Conservation (phyloP, 2,797 vertebrate species). For the Sebastes iracundus region DNA sequence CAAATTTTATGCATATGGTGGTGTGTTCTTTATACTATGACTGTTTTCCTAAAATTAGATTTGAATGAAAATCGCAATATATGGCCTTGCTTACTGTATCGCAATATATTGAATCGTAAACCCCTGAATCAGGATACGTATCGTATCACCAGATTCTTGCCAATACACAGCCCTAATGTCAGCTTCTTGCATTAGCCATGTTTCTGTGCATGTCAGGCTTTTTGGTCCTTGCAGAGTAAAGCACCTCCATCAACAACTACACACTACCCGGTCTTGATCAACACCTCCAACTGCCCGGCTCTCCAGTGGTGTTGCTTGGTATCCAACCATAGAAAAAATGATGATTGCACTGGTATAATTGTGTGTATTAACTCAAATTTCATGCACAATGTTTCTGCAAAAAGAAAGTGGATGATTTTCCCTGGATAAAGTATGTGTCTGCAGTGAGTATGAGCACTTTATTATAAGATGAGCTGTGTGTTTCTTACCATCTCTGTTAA, state of each 20-base stretch:
- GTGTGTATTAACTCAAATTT: neutral
- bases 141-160: too few species aligned
- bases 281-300: neutral
- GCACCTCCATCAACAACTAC: neutral
- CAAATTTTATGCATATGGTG: too few species aligned
- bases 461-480: neutral
- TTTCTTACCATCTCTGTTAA: slow-evolving; percentile 76
- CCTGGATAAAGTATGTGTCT: neutral
- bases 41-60: too few species aligned
- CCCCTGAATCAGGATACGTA: too few species aligned
- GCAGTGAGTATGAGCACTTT: neutral
- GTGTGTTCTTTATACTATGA: too few species aligned
- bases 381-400: neutral
- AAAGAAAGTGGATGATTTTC: neutral
- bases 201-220: neutral
- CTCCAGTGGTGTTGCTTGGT: neutral
- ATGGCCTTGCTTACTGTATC: too few species aligned
- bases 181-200: neutral
- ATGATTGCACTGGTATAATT: neutral
- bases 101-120: too few species aligned
- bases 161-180: too few species aligned
- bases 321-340: neutral
- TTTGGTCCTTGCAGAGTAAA: neutral
- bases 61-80: too few species aligned
- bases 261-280: neutral